These are phyloP conservation scores for Megastigmus dorsalis DNA, from an alignment of 2,888 invertebrate genomes.

Conservation along the genomic window DNA sequence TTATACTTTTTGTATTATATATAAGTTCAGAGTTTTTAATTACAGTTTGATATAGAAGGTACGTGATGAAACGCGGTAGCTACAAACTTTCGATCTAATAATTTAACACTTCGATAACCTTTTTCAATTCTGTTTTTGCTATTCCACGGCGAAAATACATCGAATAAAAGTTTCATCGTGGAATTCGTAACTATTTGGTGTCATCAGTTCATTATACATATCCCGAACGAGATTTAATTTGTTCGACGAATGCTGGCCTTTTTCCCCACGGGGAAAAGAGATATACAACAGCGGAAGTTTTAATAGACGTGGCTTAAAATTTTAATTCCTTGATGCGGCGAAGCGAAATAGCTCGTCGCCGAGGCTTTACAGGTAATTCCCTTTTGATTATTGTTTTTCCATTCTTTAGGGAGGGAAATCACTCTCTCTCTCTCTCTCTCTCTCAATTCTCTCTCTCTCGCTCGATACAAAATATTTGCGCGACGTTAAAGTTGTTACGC, in stretches of 20 bases:
- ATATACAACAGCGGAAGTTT: background rate
- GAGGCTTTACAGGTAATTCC: background rate
- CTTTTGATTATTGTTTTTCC: constrained; percentile 17
- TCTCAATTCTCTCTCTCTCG: too few relatives aligned
- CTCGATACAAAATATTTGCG: background rate
- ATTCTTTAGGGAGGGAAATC: background rate
- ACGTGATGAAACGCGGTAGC: too few relatives aligned
- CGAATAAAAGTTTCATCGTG: constrained; percentile 2
- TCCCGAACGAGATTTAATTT: constrained; percentile 10
- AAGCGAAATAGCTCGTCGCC: constrained; percentile 4
- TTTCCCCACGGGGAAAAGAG: background rate
- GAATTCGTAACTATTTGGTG: background rate
- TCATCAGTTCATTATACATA: constrained; percentile 11
- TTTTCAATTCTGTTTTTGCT: too few relatives aligned
- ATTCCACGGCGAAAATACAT: too few relatives aligned
- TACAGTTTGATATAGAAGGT: too few relatives aligned
- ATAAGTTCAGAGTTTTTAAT: too few relatives aligned
- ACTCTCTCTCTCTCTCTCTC: too few relatives aligned
- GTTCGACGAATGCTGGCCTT: background rate
- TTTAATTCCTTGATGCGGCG: constrained; percentile 13
- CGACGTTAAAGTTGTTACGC: background rate
- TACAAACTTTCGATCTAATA: too few relatives aligned
- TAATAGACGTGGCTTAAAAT: constrained; percentile 19
- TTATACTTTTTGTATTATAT: too few relatives aligned
- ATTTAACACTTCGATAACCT: too few relatives aligned